phyloP scores from a whole-genome alignment of 2,888 invertebrate genomes.

The Xanthia icteritia region DNA sequence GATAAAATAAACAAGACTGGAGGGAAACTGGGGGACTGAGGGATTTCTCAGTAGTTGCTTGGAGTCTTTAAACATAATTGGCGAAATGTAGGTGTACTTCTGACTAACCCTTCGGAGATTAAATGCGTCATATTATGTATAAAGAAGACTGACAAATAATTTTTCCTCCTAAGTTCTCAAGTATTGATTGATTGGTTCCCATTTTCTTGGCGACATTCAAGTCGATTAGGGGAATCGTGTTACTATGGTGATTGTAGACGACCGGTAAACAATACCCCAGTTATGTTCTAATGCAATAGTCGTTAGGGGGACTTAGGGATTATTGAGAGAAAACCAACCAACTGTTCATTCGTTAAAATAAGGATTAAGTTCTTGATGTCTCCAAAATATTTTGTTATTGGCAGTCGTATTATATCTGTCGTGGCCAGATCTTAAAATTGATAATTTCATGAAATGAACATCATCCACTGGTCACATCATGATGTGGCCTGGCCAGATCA shows the following conservation, averaged over 20 bases:
- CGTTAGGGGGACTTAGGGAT: conserved; percentile 24
- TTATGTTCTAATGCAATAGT: conserved; percentile 36
- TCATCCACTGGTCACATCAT: too few relatives aligned
- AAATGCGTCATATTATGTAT: too few relatives aligned
- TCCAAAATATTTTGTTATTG: conserved; percentile 15
- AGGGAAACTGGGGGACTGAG: too few relatives aligned
- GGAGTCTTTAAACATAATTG: too few relatives aligned
- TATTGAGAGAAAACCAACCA: conserved; percentile 32
- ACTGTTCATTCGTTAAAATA: conserved; percentile 30
- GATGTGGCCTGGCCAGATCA: too few relatives aligned
- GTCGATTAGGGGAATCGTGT: conserved; percentile 50
- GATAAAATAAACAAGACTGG: too few relatives aligned
- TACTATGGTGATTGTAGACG: conserved; percentile 45
- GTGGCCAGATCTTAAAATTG: too few relatives aligned
- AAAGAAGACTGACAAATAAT: too few relatives aligned
- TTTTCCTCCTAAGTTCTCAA: conserved; percentile 16
- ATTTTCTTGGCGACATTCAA: conserved; percentile 41
- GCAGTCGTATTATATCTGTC: background rate
- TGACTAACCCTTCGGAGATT: too few relatives aligned
- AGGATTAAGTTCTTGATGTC: conserved; percentile 1
- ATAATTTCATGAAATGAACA: too few relatives aligned
- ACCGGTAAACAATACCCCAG: conserved; percentile 40
- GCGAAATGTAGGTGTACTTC: too few relatives aligned
- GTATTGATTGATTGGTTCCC: conserved; percentile 43
- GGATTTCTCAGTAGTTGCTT: too few relatives aligned